These are phyloP conservation scores for Calameuta pallipes DNA, from an alignment of 2,888 invertebrate genomes.

Conservation along the genomic window DNA sequence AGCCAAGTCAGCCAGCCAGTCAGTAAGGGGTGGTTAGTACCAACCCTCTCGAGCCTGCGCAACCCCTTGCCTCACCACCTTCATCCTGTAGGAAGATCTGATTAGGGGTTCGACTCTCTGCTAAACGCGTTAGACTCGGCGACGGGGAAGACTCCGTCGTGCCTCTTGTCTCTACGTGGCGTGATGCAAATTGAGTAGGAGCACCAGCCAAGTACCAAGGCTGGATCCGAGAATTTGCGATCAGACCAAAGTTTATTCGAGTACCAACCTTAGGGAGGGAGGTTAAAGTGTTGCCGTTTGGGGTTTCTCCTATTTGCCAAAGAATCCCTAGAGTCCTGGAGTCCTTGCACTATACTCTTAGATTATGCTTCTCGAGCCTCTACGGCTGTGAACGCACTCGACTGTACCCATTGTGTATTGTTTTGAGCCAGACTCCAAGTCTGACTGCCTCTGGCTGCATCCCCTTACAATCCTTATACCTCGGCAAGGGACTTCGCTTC, in stretches of 20 bases:
- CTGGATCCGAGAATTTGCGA: conserved; percentile 47
- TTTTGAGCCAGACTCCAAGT: neutral
- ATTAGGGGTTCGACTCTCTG: conserved; percentile 65
- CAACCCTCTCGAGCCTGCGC: conserved; percentile 27
- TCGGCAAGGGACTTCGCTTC: neutral
- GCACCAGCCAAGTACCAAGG: conserved; percentile 44
- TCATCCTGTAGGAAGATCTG: conserved; percentile 57
- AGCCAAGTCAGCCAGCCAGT: neutral
- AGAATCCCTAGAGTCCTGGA: neutral
- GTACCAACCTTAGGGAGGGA: conserved; percentile 28
- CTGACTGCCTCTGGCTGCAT: neutral
- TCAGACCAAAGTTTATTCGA: conserved; percentile 54
- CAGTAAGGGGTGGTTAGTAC: neutral
- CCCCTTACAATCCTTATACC: neutral
- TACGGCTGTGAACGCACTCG: neutral
- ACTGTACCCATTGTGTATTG: neutral
- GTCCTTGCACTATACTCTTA: neutral
- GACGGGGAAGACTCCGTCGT: conserved; percentile 31
- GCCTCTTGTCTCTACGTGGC: conserved; percentile 29
- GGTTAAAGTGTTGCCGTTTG: conserved; percentile 49
- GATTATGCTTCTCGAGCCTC: neutral
- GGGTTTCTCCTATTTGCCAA: conserved; percentile 49
- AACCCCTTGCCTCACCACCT: conserved; percentile 32
- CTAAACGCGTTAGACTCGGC: conserved; percentile 64
- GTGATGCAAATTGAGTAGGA: conserved; percentile 64